Percentiles rank a stretch among this genome's conserved stretches.
Conservation (phyloP, 2,797 vertebrate species). For the Neostethus bicornis region DNA sequence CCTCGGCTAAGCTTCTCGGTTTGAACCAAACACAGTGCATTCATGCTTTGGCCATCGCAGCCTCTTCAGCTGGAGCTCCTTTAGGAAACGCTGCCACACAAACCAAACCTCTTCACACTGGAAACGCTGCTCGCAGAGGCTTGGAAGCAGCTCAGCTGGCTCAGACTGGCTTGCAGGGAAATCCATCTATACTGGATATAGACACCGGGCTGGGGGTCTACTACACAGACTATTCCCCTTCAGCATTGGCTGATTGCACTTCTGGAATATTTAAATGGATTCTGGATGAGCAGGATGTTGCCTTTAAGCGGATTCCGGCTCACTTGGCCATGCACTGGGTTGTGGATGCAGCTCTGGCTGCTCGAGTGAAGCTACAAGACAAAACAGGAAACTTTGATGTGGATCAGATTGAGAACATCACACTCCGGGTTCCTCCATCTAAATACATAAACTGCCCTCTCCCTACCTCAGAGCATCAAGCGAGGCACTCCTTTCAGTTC, state of each 20-base stretch:
- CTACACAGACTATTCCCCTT: conserved; percentile 86
- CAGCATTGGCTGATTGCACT: conserved; percentile 63
- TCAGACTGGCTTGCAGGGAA: conserved; percentile 86
- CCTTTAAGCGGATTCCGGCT: conserved; percentile 90
- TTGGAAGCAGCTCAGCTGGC: conserved; percentile 89
- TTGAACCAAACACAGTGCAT: conserved; percentile 79
- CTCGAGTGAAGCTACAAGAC: conserved; percentile 75
- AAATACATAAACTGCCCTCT: conserved; percentile 86
- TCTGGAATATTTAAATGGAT: conserved; percentile 82
- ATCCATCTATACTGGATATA: conserved; percentile 84
- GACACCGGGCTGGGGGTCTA: conserved; percentile 88
- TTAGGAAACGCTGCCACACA: conserved; percentile 93
- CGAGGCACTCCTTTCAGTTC: conserved; percentile 94
- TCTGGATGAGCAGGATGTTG: conserved; percentile 89
- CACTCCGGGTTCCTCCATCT: conserved; percentile 85
- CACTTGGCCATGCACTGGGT: conserved; percentile 94
- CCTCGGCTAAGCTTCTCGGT: conserved; percentile 86
- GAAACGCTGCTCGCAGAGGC: conserved; percentile 87
- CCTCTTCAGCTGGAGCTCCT: conserved; percentile 90
- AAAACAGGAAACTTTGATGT: conserved; percentile 54
- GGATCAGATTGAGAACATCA: conserved; percentile 74
- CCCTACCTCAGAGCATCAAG: conserved; percentile 88
- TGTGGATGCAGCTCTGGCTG: conserved; percentile 83
- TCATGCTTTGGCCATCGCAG: conserved; percentile 89
- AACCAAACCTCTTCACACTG: conserved; percentile 91